These are phyloP conservation scores for Parambassis ranga DNA, from an alignment of 2,797 vertebrate species.

Conservation along the genomic window DNA sequence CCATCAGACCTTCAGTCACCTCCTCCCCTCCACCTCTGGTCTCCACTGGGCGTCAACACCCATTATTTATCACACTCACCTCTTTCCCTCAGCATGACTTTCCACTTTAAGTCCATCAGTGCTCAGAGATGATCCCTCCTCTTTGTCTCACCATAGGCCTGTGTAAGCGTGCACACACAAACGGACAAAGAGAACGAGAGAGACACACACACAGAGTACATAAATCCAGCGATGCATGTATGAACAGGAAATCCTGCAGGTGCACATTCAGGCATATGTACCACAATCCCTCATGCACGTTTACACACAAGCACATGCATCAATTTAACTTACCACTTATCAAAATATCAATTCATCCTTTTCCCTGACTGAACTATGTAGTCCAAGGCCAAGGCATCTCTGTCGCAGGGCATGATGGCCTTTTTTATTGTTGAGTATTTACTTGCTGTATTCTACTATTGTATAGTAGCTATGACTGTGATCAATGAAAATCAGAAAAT, in stretches of 20 bases:
- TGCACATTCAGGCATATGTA: neutral
- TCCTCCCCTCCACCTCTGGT: constrained; percentile 24
- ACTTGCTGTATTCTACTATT: constrained; percentile 7
- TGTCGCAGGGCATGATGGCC: constrained; percentile 11
- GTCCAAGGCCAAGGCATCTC: constrained; percentile 38
- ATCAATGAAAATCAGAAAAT: constrained; percentile 46
- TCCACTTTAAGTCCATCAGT: constrained; percentile 56
- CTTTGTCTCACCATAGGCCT: constrained; percentile 3
- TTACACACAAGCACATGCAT: neutral
- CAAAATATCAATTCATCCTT: constrained; percentile 42
- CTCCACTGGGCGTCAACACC: constrained; percentile 51
- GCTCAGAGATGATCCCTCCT: constrained; percentile 14
- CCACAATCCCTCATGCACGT: neutral
- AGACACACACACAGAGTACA: neutral
- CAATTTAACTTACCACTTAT: constrained; percentile 7
- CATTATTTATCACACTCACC: constrained; percentile 53
- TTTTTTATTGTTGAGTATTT: constrained; percentile 27
- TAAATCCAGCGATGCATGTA: neutral
- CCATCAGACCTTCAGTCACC: constrained; percentile 44
- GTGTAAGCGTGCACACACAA: neutral
- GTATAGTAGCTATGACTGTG: constrained; percentile 17
- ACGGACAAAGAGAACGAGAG: no score
- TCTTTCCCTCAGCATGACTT: constrained; percentile 51
- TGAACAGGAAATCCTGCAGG: neutral
- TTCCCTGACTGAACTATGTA: constrained; percentile 17